Percentiles rank a stretch among this genome's conserved stretches.
Evolutionary conservation across 2,113 vertebrate genomes (phyloP).

Genomic region (Falcunculus frontatus): DNA sequence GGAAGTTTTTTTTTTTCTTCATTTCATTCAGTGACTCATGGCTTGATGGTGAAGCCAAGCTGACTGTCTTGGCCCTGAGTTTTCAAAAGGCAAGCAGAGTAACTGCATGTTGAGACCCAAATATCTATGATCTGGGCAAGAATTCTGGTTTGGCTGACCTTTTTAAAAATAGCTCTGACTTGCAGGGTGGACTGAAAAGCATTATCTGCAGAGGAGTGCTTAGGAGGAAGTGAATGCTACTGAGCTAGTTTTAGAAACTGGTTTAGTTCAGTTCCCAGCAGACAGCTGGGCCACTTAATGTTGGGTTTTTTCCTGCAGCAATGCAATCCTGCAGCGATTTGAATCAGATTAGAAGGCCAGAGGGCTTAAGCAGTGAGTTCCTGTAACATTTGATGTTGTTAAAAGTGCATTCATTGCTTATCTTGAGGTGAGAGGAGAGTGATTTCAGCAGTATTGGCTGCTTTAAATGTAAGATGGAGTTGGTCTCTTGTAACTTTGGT

Average conservation of each 20-base stretch:
- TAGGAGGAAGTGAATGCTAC: conserved; percentile 21
- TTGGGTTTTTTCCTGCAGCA: background rate
- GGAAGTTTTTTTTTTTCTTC: background rate
- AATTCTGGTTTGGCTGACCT: background rate
- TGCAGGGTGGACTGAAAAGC: background rate
- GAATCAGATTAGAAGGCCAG: background rate
- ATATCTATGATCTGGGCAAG: background rate
- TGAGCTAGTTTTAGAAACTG: conserved; percentile 39
- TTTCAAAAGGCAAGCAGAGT: background rate
- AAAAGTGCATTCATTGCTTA: background rate
- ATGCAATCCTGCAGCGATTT: background rate
- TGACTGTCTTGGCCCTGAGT: background rate
- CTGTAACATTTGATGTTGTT: background rate
- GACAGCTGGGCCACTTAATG: background rate
- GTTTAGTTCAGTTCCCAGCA: conserved; percentile 33
- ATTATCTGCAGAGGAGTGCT: background rate
- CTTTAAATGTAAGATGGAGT: background rate
- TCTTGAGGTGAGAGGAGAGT: background rate
- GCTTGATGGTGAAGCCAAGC: background rate
- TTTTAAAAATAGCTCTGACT: background rate
- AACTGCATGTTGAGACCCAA: background rate
- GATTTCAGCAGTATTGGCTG: background rate
- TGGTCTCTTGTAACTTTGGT: background rate
- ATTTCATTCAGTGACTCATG: background rate
- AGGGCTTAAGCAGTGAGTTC: background rate